phyloP scores from a whole-genome alignment of 2,113 vertebrate species.

The Hylia prasina region DNA sequence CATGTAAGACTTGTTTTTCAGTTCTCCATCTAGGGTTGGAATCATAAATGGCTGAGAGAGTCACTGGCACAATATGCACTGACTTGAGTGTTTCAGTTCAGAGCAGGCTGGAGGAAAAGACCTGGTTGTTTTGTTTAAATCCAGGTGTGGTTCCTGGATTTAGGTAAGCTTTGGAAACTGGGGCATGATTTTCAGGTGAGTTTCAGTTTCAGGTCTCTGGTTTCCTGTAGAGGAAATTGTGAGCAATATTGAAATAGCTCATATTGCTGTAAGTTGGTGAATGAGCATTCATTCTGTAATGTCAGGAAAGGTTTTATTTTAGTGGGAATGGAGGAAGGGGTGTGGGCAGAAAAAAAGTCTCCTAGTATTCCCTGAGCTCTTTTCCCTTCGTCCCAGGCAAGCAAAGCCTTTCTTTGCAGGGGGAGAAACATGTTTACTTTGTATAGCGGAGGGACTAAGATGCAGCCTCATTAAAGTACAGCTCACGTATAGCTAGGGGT shows the following conservation, averaged over 20 bases:
- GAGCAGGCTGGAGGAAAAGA: neutral
- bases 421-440: constrained; percentile 32
- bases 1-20: neutral
- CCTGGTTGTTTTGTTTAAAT: neutral
- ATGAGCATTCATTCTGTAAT: neutral
- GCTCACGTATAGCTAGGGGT: constrained; percentile 49
- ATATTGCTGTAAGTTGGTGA: neutral
- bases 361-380: constrained; percentile 1
- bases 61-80: neutral
- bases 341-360: neutral
- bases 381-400: neutral
- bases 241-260: neutral
- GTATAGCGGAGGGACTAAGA: constrained; percentile 12
- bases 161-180: neutral
- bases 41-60: neutral
- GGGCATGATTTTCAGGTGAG: neutral
- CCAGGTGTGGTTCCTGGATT: neutral
- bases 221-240: neutral
- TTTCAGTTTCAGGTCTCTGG: neutral
- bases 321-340: neutral
- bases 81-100: neutral
- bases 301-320: neutral
- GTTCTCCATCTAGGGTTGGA: neutral
- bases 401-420: constrained; percentile 34
- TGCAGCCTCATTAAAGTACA: constrained; percentile 62